Conservation (phyloP, 1,140 invertebrate genomes). For the Euschistus heros region DNA sequence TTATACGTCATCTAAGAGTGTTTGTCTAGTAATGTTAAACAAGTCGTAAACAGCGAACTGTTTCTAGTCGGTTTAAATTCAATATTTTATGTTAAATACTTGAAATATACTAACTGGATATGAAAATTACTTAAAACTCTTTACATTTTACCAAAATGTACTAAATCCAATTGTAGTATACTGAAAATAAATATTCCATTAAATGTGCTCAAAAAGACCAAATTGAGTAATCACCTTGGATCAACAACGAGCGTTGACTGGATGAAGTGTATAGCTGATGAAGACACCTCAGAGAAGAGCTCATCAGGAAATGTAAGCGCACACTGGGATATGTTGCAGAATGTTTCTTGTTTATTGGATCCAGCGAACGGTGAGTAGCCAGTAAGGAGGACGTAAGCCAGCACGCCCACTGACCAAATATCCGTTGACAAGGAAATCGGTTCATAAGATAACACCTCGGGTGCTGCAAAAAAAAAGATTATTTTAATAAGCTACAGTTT, state of each 20-base stretch:
- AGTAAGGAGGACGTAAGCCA: slow-evolving; percentile 84
- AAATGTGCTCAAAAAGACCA: too few relatives aligned
- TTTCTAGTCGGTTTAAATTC: too few relatives aligned
- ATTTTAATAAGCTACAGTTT: background rate
- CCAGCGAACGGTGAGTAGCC: slow-evolving; percentile 89
- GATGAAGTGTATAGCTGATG: slow-evolving; percentile 76
- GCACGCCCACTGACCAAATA: slow-evolving; percentile 82
- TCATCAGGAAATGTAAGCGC: slow-evolving; percentile 80
- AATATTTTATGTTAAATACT: too few relatives aligned
- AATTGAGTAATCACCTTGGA: slow-evolving; percentile 25
- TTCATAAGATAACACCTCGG: slow-evolving; percentile 88
- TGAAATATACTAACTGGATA: too few relatives aligned
- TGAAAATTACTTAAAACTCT: too few relatives aligned
- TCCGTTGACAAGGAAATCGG: slow-evolving; percentile 84
- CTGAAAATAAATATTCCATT: too few relatives aligned
- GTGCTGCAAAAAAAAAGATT: slow-evolving; percentile 48
- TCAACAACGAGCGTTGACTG: slow-evolving; percentile 29
- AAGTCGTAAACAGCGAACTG: too few relatives aligned
- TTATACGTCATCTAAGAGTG: too few relatives aligned
- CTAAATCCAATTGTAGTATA: too few relatives aligned
- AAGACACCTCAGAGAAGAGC: slow-evolving; percentile 74
- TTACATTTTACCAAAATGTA: too few relatives aligned
- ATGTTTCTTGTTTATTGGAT: slow-evolving; percentile 87
- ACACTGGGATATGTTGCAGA: slow-evolving; percentile 88
- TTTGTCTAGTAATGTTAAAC: too few relatives aligned